Evolutionary conservation across 2,888 invertebrate genomes (phyloP), one percentile per base, ranked within the genome.

Genomic region (Melieria omissa): DNA sequence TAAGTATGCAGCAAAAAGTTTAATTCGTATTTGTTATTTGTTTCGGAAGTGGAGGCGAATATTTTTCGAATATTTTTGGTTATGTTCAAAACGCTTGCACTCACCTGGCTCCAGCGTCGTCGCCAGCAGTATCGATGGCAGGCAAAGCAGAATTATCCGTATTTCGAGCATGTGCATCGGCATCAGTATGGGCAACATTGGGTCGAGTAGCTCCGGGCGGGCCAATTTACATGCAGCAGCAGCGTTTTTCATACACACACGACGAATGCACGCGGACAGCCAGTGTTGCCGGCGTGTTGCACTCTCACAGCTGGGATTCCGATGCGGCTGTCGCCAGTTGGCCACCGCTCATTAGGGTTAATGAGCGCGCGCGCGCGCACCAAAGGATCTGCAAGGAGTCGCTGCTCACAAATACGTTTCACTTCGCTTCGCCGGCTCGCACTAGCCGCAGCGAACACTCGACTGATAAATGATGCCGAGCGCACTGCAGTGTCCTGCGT

Each of bases 91-190:
- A 29, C 29, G 29, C 1, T 10, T 55, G 58, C 67, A 81, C 81
- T 82, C 78, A 87, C 87, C 86, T 84, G 87, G 86, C 81, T 87
- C 86, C 78, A 86, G 78, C 71, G 87, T 87, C 74, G 87, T 87
- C 79, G 87, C 87, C 81, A 87, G 80, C 75, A 87, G 79, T 78
- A 87, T 83, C 75, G 87, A 86, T 81, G 87, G 87, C 82, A 87
- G 85, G 84, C 87, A 87, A 78, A 87, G 83, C 76, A 87, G 79
- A 75, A 87, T 82, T 75, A 87, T 83, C 77, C 87, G 85, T 79
- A 87, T 82, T 82, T 87, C 87, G 80, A 87, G 86, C 84, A 86
- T 84, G 80, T 86, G 85, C 83, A 85, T 80, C 80, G 82, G 81
- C 79, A 81, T 81, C 75, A 76, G 77, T 73, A 73, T 74, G 71